Evolutionary conservation across 1,140 invertebrate genomes (phyloP), one percentile per base, ranked within the genome.

Genomic region (Trichoplusia ni): DNA sequence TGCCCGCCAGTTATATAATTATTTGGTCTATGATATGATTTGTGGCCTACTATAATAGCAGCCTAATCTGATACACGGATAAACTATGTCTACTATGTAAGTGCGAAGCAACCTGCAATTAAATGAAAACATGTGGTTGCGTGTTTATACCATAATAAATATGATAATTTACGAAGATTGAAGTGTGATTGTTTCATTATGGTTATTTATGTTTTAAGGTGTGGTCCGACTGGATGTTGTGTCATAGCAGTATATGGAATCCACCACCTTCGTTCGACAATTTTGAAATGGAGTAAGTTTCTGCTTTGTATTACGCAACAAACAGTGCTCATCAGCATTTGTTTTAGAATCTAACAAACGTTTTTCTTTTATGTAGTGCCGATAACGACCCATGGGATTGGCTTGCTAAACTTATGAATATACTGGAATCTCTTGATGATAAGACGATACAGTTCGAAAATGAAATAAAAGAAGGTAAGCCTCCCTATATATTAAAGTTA

Each of bases 151-250:
- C 27, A 35, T 47, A 23, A 47, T 40, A 42, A 58, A 42, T 42
- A 35, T 47, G 14, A 47, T 40, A 42, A 58, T 58, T 42, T 58
- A 40, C n/a, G n/a, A n/a, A n/a, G n/a, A n/a, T n/a, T 58, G 42
- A 42, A 42, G 16, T 59, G 21, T 31, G 6, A 19, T 59, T 7
- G 56, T 60, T 46, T 60, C n/a, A 29, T 60, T 11, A 60, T 60
- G n/a, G 33, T 49, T 40, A 40, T 40, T 62, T 51, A 16, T 51
- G 9, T 58, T 64, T 64, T 46, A 64, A 95, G 94, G 93, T 96
- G 63, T 98, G 96, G 96, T 96, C 95, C 79, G 96, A 98, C 84
- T 98, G 96, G 97, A 95, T 98, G 94, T 91, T 96, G 37, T 96
- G 95, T 81, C 95, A 97, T 81, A 94, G 94, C 71, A 91, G 92